Conservation (phyloP, 1,140 invertebrate genomes). For the Psix sp. region DNA sequence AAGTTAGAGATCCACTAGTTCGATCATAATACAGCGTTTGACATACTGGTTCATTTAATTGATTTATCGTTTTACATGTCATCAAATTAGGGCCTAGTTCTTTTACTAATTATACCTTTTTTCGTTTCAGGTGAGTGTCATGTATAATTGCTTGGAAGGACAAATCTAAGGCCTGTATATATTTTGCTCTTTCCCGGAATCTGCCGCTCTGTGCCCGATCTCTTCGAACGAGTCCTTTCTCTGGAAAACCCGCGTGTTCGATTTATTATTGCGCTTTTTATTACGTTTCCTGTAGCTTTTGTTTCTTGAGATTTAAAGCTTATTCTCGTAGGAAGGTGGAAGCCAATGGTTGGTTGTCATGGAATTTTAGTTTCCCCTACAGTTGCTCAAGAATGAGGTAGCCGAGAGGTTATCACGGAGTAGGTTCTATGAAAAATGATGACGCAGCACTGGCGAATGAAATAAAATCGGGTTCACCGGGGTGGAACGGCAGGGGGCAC, state of each 20-base stretch:
- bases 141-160: too few relatives aligned
- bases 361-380: slow-evolving; percentile 62
- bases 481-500: slow-evolving; percentile 57
- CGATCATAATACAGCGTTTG: too few relatives aligned
- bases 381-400: slow-evolving; percentile 54
- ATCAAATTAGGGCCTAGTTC: too few relatives aligned
- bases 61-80: too few relatives aligned
- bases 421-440: slow-evolving; percentile 76
- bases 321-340: slow-evolving; percentile 25
- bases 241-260: slow-evolving; percentile 3
- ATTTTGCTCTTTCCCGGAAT: too few relatives aligned
- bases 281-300: slow-evolving; percentile 33
- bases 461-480: slow-evolving; percentile 72
- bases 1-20: too few relatives aligned
- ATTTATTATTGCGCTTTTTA: slow-evolving; percentile 39
- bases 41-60: too few relatives aligned
- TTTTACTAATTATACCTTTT: background rate
- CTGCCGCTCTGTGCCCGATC: too few relatives aligned
- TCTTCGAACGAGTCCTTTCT: slow-evolving; percentile 1
- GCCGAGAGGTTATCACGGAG: slow-evolving; percentile 45
- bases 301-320: slow-evolving; percentile 52
- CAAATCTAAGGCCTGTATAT: background rate
- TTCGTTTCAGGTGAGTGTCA: slow-evolving; percentile 12
- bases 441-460: slow-evolving; percentile 74
- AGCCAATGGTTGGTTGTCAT: slow-evolving; percentile 51